Evolutionary conservation across 2,113 vertebrate species (phyloP), one percentile per base, ranked within the genome.

Genomic region (Xenopus borealis): DNA sequence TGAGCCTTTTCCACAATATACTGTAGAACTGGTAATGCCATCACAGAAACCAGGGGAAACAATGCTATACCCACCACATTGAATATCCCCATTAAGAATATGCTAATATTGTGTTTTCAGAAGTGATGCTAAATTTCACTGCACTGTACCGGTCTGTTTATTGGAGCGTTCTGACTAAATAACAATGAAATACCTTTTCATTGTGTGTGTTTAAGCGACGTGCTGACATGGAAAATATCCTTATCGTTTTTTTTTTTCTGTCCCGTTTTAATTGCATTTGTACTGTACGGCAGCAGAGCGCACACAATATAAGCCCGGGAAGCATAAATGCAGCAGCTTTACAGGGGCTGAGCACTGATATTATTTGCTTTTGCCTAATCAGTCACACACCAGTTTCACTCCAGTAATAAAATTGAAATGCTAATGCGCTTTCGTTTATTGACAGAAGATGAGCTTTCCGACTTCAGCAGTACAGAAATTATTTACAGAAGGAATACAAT

Each of bases 351-450:
- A 75, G 66, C 17, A 47, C 44, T 50, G 18, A 70, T 77, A 68
- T 63, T 62, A 53, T 70, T 70, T 70, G 59, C 73, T 57, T 62
- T 75, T 20, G 27, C 47, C 66, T 70, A 77, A 70, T 77, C 61
- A 77, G 74, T 77, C 47, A 77, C 67, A 77, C 59, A 46, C 74
- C 40, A 61, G 66, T 77, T 77, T 76, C 33, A 52, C 66, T 64
- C 19, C 74, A 70, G 66, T 64, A 63, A 70, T 70, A 46, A 77
- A 70, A 62, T 62, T 57, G 66, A 70, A 64, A 77, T 77, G 66
- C 67, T 70, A 77, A 77, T 77, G 61, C 52, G 67, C 46, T 77
- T 77, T 70, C 47, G 19, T 57, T 69, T 77, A 77, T 64, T 70
- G 74, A 77, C 66, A 57, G 50, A 30, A 61, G 66, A 70, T 76